Evolutionary conservation across 1,140 invertebrate genomes (phyloP), one percentile per base, ranked within the genome.

Genomic region (Gryon sp.): DNA sequence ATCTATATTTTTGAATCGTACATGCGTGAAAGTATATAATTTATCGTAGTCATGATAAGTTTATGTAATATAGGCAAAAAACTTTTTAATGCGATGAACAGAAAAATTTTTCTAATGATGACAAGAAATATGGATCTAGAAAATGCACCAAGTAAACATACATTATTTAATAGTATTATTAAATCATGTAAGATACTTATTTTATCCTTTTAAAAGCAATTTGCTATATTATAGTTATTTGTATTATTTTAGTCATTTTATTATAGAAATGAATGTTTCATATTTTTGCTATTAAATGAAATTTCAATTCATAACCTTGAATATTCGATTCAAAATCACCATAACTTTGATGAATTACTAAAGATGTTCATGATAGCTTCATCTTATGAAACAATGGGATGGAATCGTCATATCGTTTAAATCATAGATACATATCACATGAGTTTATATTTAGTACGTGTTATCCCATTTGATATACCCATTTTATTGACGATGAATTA

Each of bases 231-330:
- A n/a, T n/a, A n/a, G n/a, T n/a, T n/a, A n/a, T n/a, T n/a, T n/a
- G n/a, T n/a, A n/a, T n/a, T n/a, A n/a, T n/a, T n/a, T n/a, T n/a
- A n/a, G n/a, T 30, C n/a, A 9, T 14, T 4, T 34, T 34, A 14
- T 15, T 19, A 4, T 5, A 19, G 19, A 8, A 41, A 41, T 30
- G 15, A 40, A 16, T n/a, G n/a, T n/a, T n/a, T n/a, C n/a, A n/a
- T n/a, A n/a, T n/a, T n/a, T n/a, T n/a, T n/a, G n/a, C n/a, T n/a
- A n/a, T n/a, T n/a, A n/a, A n/a, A n/a, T n/a, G n/a, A n/a, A n/a
- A n/a, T n/a, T n/a, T n/a, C n/a, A n/a, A n/a, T n/a, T n/a, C n/a
- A 8, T 60, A 55, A 34, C 55, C 45, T 70, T 70, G 36, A 60
- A 70, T 43, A 60, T 52, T 24, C 8, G 34, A 50, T 69, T 50